These are phyloP conservation scores for Gastrophysa polygoni DNA, from an alignment of 2,888 invertebrate species.

Conservation along the genomic window DNA sequence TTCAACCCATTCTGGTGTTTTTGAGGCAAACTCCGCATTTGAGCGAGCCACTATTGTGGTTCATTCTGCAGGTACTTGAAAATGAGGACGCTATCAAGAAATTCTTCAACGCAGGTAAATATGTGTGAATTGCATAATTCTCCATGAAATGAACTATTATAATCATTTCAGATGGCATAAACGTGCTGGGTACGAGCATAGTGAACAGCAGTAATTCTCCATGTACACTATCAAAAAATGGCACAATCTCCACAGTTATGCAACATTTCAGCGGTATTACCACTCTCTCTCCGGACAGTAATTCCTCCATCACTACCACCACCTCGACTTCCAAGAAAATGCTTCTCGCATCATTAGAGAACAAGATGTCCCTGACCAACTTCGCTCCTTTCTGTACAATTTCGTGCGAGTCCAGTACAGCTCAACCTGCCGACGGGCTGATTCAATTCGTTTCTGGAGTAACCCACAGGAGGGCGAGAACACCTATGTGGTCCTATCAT, in stretches of 20 bases:
- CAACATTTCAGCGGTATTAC: conserved; percentile 65
- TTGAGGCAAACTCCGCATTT: conserved; percentile 65
- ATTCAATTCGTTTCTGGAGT: conserved; percentile 73
- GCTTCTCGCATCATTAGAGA: conserved; percentile 64
- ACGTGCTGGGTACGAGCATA: conserved; percentile 78
- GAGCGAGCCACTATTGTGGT: conserved; percentile 86
- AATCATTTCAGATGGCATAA: conserved; percentile 64
- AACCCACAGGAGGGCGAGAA: conserved; percentile 82
- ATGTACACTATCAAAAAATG: conserved; percentile 64
- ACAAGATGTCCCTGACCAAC: conserved; percentile 79
- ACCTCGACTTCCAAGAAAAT: conserved; percentile 52
- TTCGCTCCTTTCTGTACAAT: conserved; percentile 85
- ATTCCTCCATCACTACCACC: conserved; percentile 40
- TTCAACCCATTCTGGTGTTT: conserved; percentile 78
- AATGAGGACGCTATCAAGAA: conserved; percentile 74
- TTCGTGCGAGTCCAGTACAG: conserved; percentile 63
- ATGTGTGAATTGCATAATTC: conserved; percentile 4
- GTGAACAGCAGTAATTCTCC: conserved; percentile 75
- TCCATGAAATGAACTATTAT: conserved; percentile 4
- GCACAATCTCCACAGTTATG: conserved; percentile 64
- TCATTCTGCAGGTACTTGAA: conserved; percentile 80
- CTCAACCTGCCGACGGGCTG: conserved; percentile 87
- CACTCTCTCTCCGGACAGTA: conserved; percentile 35
- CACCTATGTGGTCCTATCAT: conserved; percentile 95
- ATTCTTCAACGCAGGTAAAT: conserved; percentile 71